These are phyloP conservation scores for Tanypteryx hageni DNA, from an alignment of 2,888 invertebrate species.

Conservation along the genomic window DNA sequence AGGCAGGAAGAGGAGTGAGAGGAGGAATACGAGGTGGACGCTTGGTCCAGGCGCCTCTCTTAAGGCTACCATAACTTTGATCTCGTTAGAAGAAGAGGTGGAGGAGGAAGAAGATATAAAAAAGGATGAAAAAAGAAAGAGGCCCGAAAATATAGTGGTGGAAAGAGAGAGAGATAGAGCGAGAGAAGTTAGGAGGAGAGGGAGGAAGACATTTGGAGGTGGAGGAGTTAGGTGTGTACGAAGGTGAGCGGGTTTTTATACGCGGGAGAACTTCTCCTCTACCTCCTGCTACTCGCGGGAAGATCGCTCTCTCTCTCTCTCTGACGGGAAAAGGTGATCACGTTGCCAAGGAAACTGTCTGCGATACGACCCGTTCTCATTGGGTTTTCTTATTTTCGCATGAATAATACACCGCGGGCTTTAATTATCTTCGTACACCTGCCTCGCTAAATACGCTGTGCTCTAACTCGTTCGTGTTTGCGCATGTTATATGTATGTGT, in stretches of 20 bases:
- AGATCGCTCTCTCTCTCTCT: not conserved
- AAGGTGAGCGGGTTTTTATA: slow-evolving; percentile 28
- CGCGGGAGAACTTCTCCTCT: not conserved
- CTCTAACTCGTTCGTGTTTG: not conserved
- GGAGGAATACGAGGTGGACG: not conserved
- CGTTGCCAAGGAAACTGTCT: slow-evolving; percentile 18
- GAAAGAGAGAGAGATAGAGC: not conserved
- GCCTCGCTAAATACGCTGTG: not conserved
- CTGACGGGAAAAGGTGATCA: not conserved
- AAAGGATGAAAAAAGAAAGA: not conserved
- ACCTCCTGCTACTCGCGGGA: not conserved
- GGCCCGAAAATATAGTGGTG: not conserved
- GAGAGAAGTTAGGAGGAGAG: not conserved
- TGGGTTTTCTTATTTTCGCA: slow-evolving; percentile 16
- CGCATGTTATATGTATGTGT: no score
- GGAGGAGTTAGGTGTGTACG: not conserved
- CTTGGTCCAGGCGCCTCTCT: not conserved
- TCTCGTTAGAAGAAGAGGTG: slow-evolving; percentile 15
- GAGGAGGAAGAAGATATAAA: not conserved
- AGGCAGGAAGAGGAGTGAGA: not conserved
- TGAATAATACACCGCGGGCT: slow-evolving; percentile 13
- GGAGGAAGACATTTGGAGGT: not conserved
- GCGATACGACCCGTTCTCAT: not conserved
- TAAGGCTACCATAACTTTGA: not conserved
- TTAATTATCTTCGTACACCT: slow-evolving; percentile 32